Evolutionary conservation across 2,113 vertebrate species (phyloP), one percentile per base, ranked within the genome.

Genomic region (Hucho hucho): DNA sequence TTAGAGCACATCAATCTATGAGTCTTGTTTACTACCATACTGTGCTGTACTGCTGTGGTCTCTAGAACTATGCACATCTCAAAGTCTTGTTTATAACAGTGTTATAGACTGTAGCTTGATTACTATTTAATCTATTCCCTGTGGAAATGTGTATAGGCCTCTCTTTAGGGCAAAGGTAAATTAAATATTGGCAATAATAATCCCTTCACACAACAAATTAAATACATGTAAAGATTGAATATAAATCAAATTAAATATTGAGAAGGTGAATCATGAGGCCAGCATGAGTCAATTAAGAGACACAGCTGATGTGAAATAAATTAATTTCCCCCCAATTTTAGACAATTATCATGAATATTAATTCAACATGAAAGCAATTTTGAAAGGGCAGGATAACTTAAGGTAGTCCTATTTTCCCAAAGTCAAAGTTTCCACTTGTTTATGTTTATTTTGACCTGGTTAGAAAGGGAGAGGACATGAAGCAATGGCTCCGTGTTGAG

Each of bases 1-100:
- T 37, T 6, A 24, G 28, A 26, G 13, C 2, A 29, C 13, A 13
- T n/a, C 14, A 16, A 66, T 66, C 79, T 79, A 83, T 74, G n/a
- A 83, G 75, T 43, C 37, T 43, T 43, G 37, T 43, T 43, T 43
- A 11, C 9, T 43, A 43, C 37, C 11, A 43, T 56, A 5, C 18
- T 82, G 18, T 56, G 20, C 18, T 56, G 18, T 5, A n/a, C n/a
- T 56, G 18, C 18, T 56, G 14, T 56, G 18, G 53, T 53, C 12
- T 4, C 47, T 49, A 4, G 14, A 49, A 49, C 47, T 49, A 3
- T 56, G 47, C 47, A 53, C 49, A 53, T 53, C 16, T 18, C 49
- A 53, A 53, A 53, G 16, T 53, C 49, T 53, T 53, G 49, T 53
- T 53, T 53, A 18, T 53, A 53, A 5, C 13, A 53, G 16, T 56